phyloP scores from a whole-genome alignment of 2,888 invertebrate species.

The Hypomecis atomaria region DNA sequence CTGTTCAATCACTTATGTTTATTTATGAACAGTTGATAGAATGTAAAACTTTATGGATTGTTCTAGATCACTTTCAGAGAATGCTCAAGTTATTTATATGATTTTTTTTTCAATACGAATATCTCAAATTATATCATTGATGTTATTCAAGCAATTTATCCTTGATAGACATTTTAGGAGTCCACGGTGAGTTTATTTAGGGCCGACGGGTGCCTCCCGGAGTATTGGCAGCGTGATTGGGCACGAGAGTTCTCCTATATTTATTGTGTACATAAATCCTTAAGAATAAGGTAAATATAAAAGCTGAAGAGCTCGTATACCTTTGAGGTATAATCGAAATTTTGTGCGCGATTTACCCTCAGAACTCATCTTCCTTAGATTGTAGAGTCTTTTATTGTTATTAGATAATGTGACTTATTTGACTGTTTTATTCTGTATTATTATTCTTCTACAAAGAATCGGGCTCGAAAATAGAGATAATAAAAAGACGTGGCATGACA shows the following conservation, averaged over 20 bases:
- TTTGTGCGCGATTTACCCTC: constrained; percentile 41
- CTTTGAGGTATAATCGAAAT: constrained; percentile 51
- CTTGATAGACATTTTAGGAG: constrained; percentile 60
- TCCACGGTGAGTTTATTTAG: constrained; percentile 69
- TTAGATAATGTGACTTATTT: constrained; percentile 16
- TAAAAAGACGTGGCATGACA: constrained; percentile 16
- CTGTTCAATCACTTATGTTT: background rate
- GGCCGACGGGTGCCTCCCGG: constrained; percentile 60
- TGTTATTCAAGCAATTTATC: constrained; percentile 41
- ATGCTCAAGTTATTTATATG: constrained; percentile 11
- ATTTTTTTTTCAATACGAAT: background rate
- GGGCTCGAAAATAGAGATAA: background rate
- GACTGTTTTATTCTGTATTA: background rate
- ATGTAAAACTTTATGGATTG: background rate
- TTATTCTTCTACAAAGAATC: background rate
- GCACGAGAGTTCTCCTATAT: constrained; percentile 61
- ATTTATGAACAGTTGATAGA: background rate
- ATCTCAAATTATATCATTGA: constrained; percentile 29
- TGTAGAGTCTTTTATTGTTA: constrained; percentile 15
- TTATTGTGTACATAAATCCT: constrained; percentile 76
- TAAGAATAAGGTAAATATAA: constrained; percentile 67
- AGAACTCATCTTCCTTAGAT: constrained; percentile 23
- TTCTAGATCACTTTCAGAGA: background rate
- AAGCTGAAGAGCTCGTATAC: constrained; percentile 51
- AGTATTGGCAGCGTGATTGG: constrained; percentile 73